phyloP scores from a whole-genome alignment of 2,888 invertebrate genomes.

The Stenchaetothrips biformis region DNA sequence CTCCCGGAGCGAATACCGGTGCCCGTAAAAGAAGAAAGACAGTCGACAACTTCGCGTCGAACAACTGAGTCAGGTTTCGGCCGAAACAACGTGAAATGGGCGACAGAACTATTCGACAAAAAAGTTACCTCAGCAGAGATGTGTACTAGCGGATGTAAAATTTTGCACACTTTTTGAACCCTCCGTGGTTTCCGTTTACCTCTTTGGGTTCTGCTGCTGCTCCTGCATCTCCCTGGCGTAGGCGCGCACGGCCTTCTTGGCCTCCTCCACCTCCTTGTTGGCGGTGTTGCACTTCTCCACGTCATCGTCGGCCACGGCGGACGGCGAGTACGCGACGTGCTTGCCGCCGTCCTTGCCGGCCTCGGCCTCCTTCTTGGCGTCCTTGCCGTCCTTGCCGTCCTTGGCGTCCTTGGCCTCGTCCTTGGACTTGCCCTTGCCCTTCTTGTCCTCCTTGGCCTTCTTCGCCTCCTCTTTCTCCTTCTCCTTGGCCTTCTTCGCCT shows the following conservation, averaged over 20 bases:
- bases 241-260: slow-evolving; percentile 43
- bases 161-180: too few relatives aligned
- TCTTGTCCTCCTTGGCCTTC: neutral
- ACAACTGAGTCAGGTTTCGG: too few relatives aligned
- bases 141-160: too few relatives aligned
- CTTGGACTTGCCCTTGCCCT: slow-evolving; percentile 16
- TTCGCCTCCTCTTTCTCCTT: neutral
- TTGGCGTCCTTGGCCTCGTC: slow-evolving; percentile 16
- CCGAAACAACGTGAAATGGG: too few relatives aligned
- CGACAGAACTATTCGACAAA: too few relatives aligned
- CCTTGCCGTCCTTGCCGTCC: slow-evolving; percentile 31
- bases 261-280: slow-evolving; percentile 49
- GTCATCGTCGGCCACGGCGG: slow-evolving; percentile 41
- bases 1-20: too few relatives aligned
- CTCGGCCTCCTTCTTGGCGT: neutral
- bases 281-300: slow-evolving; percentile 77
- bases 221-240: slow-evolving; percentile 84
- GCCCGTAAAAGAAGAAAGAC: too few relatives aligned
- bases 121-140: too few relatives aligned
- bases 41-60: too few relatives aligned
- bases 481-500: slow-evolving; percentile 36
- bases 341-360: neutral
- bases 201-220: slow-evolving; percentile 79
- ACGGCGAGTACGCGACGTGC: neutral
- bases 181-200: too few relatives aligned